Conservation (phyloP, 1,140 invertebrate genomes). For the Bombus polaris region DNA sequence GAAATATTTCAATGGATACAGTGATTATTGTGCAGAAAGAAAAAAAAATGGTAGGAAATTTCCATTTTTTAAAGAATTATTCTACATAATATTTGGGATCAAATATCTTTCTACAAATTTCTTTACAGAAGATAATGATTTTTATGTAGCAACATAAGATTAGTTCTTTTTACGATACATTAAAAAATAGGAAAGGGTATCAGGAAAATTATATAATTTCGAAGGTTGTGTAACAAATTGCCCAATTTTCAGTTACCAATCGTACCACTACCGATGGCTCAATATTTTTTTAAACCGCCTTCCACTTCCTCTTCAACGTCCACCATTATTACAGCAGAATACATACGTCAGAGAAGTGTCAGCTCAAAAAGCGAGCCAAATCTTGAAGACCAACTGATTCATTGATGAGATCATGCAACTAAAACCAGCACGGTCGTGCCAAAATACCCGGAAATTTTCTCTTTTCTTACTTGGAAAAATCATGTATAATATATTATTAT, state of each 20-base stretch:
- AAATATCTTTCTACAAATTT: no score
- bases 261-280: neutral
- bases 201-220: no score
- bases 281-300: neutral
- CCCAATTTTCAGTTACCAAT: neutral
- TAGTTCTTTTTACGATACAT: no score
- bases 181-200: no score
- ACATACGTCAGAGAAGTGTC: neutral
- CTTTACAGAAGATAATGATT: no score
- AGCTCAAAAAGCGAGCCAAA: constrained; percentile 25
- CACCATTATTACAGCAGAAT: neutral
- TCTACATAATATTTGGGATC: no score
- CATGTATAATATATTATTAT: neutral
- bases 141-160: no score
- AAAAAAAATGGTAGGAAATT: no score
- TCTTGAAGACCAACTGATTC: constrained; percentile 15
- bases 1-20: no score
- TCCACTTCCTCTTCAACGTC: neutral
- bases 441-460: neutral
- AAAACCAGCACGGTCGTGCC: neutral
- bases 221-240: neutral
- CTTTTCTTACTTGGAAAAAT: neutral
- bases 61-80: no score
- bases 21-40: no score
- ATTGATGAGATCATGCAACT: constrained; percentile 37